Evolutionary conservation across 1,140 invertebrate species (phyloP), one percentile per base, ranked within the genome.

Genomic region (Sycophaga agraensis): DNA sequence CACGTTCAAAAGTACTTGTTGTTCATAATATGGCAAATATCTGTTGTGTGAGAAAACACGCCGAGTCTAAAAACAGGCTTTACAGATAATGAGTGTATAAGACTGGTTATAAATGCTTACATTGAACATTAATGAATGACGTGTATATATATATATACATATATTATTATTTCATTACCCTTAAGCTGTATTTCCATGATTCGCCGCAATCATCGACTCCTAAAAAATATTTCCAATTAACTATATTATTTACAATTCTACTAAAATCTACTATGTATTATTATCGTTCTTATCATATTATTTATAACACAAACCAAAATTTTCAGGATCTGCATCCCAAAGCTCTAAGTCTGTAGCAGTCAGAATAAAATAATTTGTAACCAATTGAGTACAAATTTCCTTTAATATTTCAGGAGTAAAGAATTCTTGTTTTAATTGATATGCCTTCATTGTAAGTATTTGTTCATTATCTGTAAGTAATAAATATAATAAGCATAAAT

Each of bases 271-370:
- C n/a, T n/a, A n/a, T n/a, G n/a, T n/a, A n/a, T n/a, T n/a, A n/a
- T n/a, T n/a, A n/a, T 37, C 37, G 56, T 39, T n/a, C 46, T 11
- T 49, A 31, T 2, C 17, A 17, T 34, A 35, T 22, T 50, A 17
- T 40, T 54, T 58, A 19, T 49, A 24, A 54, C 46, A 73, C 60
- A 81, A 82, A 87, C 86, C 89, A 80, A 93, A 97, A 65, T 87
- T 89, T 82, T 97, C 94, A 0, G 94, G 93, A 81, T 96, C 91
- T 9, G 86, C 85, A 70, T 93, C 90, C 95, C 94, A 97, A n/a
- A 87, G 82, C 51, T 90, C 87, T 42, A 98, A 79, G 76, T 97
- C 95, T 50, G 90, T 86, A 55, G 87, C 82, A 4, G 90, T 93
- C 12, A 97, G 82, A 24, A 93, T 83, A 72, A 98, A 94, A 78